Evolutionary conservation across 2,888 invertebrate genomes (phyloP).

Genomic region (Lycia hirtaria): DNA sequence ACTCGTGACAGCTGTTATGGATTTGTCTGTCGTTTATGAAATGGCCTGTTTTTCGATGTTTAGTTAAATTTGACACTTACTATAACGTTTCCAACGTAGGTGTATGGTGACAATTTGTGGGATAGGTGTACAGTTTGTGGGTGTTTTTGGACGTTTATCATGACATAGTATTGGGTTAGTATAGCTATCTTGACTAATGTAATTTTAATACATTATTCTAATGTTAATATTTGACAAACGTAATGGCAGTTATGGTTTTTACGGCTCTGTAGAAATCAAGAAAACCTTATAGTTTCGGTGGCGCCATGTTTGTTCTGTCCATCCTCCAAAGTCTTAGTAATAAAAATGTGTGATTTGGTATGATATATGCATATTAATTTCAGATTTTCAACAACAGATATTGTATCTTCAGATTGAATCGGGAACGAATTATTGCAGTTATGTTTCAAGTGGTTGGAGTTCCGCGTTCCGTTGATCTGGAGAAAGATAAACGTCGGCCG

Average conservation of each 20-base stretch:
- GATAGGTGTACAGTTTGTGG: conserved; percentile 22
- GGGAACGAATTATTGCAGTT: not conserved
- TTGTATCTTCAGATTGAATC: no score
- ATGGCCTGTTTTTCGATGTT: conserved; percentile 47
- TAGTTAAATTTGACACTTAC: conserved; percentile 58
- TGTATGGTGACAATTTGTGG: conserved; percentile 40
- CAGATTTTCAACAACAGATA: no score
- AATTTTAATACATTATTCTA: not conserved
- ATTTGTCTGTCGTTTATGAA: conserved; percentile 45
- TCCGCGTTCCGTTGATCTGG: conserved; percentile 15
- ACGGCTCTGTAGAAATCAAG: no score
- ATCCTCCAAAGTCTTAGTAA: no score
- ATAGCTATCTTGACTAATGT: not conserved
- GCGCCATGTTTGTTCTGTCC: no score
- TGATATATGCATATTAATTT: no score
- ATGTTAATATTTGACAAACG: no score
- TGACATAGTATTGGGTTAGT: not conserved
- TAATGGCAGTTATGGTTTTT: no score
- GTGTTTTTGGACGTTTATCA: conserved; percentile 10
- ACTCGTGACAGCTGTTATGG: conserved; percentile 55
- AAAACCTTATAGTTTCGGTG: no score
- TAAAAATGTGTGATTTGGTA: no score
- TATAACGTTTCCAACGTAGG: conserved; percentile 51
- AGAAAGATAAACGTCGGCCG: conserved; percentile 9
- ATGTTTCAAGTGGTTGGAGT: not conserved